A percentile compares a stretch with the other conserved stretches of the same genome.
These are phyloP conservation scores for Babyrousa celebensis DNA, from an alignment of 2,797 vertebrate genomes.

Conservation along the genomic window DNA sequence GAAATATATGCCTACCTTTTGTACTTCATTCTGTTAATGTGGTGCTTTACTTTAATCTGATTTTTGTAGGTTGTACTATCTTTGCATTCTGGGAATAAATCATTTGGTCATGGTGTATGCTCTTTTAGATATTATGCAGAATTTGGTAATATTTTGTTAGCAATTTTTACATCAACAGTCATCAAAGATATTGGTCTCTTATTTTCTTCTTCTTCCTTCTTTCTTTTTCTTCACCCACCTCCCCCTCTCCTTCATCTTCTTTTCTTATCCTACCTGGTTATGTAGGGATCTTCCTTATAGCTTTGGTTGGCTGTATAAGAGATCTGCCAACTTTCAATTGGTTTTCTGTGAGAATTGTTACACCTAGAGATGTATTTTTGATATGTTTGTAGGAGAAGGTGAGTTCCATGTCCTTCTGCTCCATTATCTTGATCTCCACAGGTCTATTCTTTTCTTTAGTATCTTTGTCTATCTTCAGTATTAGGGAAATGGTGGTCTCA, in stretches of 20 bases:
- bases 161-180: not conserved
- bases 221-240: too few relatives aligned
- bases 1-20: not conserved
- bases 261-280: too few relatives aligned
- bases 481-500: not conserved
- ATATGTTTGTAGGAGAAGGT: too few relatives aligned
- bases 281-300: too few relatives aligned
- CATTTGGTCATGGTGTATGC: not conserved
- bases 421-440: too few relatives aligned
- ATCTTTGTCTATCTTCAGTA: not conserved
- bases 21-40: slow-evolving; percentile 13
- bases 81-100: not conserved
- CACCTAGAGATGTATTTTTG: too few relatives aligned
- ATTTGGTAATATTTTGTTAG: slow-evolving; percentile 6
- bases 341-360: too few relatives aligned
- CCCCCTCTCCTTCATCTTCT: too few relatives aligned
- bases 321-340: too few relatives aligned
- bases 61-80: not conserved
- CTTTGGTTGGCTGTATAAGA: too few relatives aligned
- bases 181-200: not conserved
- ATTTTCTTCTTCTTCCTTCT: too few relatives aligned
- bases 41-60: not conserved
- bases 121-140: not conserved
- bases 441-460: not conserved
- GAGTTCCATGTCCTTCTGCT: too few relatives aligned